Conservation (phyloP, 2,888 invertebrate species). For the Ptychoptera albimana region DNA sequence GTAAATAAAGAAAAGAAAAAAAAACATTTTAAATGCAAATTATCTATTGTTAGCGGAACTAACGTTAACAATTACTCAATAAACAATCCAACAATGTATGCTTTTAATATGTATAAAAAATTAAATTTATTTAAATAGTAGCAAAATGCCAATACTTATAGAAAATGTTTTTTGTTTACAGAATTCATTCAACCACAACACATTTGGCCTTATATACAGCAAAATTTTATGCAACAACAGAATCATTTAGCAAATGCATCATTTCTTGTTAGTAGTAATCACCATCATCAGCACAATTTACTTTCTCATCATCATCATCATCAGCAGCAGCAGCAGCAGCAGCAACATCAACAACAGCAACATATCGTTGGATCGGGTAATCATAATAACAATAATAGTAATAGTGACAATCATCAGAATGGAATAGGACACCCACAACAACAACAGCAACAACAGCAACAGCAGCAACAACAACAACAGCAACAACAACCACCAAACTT, state of each 20-base stretch:
- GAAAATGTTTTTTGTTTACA: slow-evolving; percentile 12
- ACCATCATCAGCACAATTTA: slow-evolving; percentile 18
- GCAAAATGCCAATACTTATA: no score
- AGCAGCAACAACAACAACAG: slow-evolving; percentile 6
- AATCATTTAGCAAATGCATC: slow-evolving; percentile 30
- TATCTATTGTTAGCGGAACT: no score
- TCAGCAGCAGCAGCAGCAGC: slow-evolving; percentile 13
- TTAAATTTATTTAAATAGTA: no score
- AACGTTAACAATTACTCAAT: no score
- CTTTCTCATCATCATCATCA: slow-evolving; percentile 27
- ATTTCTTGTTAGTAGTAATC: slow-evolving; percentile 27
- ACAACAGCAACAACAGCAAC: no score
- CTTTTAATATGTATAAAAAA: no score
- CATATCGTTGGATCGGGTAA: slow-evolving; percentile 21
- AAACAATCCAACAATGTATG: no score
- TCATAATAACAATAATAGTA: slow-evolving; percentile 8
- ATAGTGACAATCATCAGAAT: slow-evolving; percentile 15
- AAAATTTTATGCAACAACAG: slow-evolving; percentile 31
- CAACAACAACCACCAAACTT: slow-evolving; percentile 3
- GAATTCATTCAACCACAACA: slow-evolving; percentile 34
- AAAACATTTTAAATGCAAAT: no score
- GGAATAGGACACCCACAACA: slow-evolving; percentile 4
- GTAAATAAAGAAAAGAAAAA: no score
- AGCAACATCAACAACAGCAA: slow-evolving; percentile 32
- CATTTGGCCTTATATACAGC: slow-evolving; percentile 34